These are phyloP conservation scores for Fabriciana adippe DNA, from an alignment of 2,888 invertebrate species.

Conservation along the genomic window DNA sequence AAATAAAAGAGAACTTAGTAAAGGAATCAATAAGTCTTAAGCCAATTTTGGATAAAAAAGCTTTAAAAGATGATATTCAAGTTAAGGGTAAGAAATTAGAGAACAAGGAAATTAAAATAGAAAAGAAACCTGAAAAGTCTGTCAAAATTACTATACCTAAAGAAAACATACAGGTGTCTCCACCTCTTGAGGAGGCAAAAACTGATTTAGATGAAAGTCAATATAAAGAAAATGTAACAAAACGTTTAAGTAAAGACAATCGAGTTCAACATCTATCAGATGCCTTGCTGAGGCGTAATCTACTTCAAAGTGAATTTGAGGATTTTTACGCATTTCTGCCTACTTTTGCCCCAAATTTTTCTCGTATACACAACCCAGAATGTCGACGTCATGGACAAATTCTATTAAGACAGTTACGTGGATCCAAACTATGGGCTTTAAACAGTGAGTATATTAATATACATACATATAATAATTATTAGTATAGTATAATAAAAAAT, in stretches of 20 bases:
- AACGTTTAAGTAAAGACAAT: conserved; percentile 53
- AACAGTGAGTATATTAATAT: conserved; percentile 82
- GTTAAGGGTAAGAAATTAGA: conserved; percentile 20
- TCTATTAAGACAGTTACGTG: conserved; percentile 85
- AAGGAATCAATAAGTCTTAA: conserved; percentile 16
- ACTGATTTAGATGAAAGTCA: conserved; percentile 22
- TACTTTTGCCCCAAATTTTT: conserved; percentile 86
- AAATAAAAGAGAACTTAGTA: conserved; percentile 29
- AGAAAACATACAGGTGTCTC: conserved; percentile 12
- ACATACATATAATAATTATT: not conserved
- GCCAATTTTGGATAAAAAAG: conserved; percentile 10
- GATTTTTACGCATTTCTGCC: conserved; percentile 85
- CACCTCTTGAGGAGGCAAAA: conserved; percentile 19
- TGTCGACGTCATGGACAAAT: conserved; percentile 87
- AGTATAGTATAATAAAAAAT: too few relatives aligned
- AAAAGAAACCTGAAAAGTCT: conserved; percentile 23
- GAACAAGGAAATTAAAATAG: conserved; percentile 19
- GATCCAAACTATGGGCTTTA: conserved; percentile 87
- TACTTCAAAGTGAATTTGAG: conserved; percentile 81
- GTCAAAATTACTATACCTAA: conserved; percentile 24
- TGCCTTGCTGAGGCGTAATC: conserved; percentile 67
- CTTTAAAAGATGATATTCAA: conserved; percentile 16
- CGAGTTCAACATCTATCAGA: conserved; percentile 65
- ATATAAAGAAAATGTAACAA: conserved; percentile 31
- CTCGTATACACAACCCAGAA: conserved; percentile 83